Evolutionary conservation across 2,797 vertebrate species (phyloP).

Genomic region (Aphelocoma californica): DNA sequence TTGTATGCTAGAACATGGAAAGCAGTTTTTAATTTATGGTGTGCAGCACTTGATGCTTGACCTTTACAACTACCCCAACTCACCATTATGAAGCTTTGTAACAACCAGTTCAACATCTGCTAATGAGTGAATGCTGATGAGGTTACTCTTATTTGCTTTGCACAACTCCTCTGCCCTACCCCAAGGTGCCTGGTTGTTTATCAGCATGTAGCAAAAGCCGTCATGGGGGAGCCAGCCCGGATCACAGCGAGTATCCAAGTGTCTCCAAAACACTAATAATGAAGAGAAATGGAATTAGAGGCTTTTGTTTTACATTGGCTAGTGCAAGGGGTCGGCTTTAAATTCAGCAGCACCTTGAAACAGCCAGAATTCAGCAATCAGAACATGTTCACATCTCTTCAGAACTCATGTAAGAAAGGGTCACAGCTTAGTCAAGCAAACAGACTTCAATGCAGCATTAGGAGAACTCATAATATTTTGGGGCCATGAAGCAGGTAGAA

Average conservation of each 20-base stretch:
- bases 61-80: background rate
- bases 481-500: background rate
- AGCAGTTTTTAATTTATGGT: background rate
- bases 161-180: constrained; percentile 73
- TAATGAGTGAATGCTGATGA: constrained; percentile 88
- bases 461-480: background rate
- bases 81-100: constrained; percentile 82
- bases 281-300: constrained; percentile 33
- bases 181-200: constrained; percentile 69
- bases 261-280: constrained; percentile 76
- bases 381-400: background rate
- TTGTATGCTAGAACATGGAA: rapidly evolving
- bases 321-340: background rate
- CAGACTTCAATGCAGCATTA: background rate
- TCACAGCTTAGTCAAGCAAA: background rate
- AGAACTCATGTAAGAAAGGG: background rate
- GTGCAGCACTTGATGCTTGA: background rate
- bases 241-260: constrained; percentile 81
- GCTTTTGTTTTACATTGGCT: background rate
- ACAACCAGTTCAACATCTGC: constrained; percentile 87
- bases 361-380: background rate
- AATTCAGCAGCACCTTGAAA: background rate
- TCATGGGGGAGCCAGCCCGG: constrained; percentile 82
- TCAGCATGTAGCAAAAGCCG: constrained; percentile 86
- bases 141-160: constrained; percentile 53